Conservation (phyloP, 2,797 vertebrate species). For the Myripristis jacobus region DNA sequence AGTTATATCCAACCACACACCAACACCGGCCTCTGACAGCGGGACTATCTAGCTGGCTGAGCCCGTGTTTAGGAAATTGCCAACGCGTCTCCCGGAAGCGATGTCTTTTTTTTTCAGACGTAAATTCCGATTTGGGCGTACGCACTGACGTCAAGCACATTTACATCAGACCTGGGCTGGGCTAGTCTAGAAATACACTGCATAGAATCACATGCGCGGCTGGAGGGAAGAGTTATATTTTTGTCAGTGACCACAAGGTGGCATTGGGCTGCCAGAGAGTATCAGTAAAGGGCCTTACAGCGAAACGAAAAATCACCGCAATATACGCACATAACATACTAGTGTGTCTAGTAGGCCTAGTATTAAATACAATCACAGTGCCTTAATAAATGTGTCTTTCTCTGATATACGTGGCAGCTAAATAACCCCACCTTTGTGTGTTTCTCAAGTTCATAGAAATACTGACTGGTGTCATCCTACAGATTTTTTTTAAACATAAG, state of each 20-base stretch:
- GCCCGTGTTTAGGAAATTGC: constrained; percentile 81
- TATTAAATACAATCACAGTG: too few relatives aligned
- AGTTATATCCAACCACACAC: constrained; percentile 26
- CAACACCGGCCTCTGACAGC: constrained; percentile 29
- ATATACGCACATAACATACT: too few relatives aligned
- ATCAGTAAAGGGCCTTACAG: neutral
- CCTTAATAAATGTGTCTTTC: too few relatives aligned
- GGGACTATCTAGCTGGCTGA: constrained; percentile 6
- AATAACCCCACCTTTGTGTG: too few relatives aligned
- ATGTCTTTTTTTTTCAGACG: too few relatives aligned
- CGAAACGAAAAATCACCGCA: too few relatives aligned
- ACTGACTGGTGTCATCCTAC: too few relatives aligned
- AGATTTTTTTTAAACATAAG: too few relatives aligned
- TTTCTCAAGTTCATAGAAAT: too few relatives aligned
- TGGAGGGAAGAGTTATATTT: neutral
- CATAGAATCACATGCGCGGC: constrained; percentile 8
- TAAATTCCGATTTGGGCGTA: constrained; percentile 45
- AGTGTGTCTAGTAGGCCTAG: too few relatives aligned
- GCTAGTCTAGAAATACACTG: neutral
- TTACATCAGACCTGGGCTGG: constrained; percentile 54
- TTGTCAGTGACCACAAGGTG: constrained; percentile 49
- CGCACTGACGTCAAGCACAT: constrained; percentile 61
- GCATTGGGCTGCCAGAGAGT: constrained; percentile 21
- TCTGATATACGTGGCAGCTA: too few relatives aligned
- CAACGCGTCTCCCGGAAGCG: constrained; percentile 85